Evolutionary conservation across 2,797 vertebrate species (phyloP), one percentile per base, ranked within the genome.

Genomic region (Gymnothorax reevesii): DNA sequence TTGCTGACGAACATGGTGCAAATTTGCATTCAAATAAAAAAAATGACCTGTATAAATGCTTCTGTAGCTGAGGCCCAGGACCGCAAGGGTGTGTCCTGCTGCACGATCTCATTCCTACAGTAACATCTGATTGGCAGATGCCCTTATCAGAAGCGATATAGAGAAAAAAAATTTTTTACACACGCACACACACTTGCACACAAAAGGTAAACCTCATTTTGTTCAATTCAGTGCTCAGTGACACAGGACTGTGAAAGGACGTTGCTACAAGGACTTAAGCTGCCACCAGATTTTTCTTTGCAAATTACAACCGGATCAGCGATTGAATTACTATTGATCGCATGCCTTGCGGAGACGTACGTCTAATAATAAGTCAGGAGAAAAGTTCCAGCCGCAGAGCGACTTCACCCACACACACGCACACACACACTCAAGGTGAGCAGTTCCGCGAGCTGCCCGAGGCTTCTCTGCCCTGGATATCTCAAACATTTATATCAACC

Each of bases 341-440:
- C 20, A 27, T 59, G 15, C 25, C n/a, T 27, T 27, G 57, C 12
- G n/a, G 55, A 7, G 15, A 27, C n/a, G 22, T 9, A 60, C 33
- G 33, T 57, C 82, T 83, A 83, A 83, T 83, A 27, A 83, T 83
- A 83, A 57, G 27, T 15, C 22, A 60, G 10, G 57, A 83, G 20
- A 42, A 33, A 83, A 27, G 7, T 83, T 25, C 15, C 27, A 20
- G 49, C 7, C n/a, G 27, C 80, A 25, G 17, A 5, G 55, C 1
- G 60, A 59, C 57, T 15, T 25, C 8, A 6, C 42, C 20, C 52
- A 6, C 73, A 77, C 15, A 77, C 7, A 52, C 52, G 13, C 73
- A 77, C 15, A 52, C 52, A 6, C 73, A 77, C 15, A 77, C 7
- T 33, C n/a, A 60, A 83, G 55, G 82, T 83, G 25, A 79, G 57